phyloP scores from a whole-genome alignment of 1,140 invertebrate species.

The Habropoda laboriosa region DNA sequence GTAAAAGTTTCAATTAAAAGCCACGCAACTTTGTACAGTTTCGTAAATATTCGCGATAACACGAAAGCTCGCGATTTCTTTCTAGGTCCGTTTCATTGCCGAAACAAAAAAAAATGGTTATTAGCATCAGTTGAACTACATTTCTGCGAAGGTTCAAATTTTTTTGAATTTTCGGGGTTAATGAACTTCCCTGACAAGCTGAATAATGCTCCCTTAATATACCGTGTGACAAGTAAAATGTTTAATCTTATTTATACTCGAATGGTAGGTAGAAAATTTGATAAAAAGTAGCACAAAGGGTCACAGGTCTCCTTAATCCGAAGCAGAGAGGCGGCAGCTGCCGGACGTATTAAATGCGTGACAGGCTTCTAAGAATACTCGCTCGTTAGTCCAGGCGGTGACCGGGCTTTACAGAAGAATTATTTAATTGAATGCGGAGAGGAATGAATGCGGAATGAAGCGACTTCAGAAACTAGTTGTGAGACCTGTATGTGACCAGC shows the following conservation, averaged over 20 bases:
- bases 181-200: too few species aligned
- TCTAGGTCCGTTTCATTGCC: too few species aligned
- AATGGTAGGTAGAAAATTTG: background rate
- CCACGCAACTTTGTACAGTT: too few species aligned
- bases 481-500: constrained; percentile 36
- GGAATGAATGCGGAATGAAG: constrained; percentile 50
- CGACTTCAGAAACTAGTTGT: constrained; percentile 29
- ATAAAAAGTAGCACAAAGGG: background rate
- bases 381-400: constrained; percentile 24
- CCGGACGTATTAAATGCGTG: constrained; percentile 56
- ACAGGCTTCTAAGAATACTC: constrained; percentile 30
- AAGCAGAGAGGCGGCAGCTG: background rate
- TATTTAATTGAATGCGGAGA: constrained; percentile 46
- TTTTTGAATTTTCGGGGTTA: too few species aligned
- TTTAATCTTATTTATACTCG: background rate
- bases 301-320: background rate
- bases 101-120: too few species aligned
- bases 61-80: too few species aligned
- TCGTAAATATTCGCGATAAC: too few species aligned
- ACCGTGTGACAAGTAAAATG: background rate
- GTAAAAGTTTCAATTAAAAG: too few species aligned
- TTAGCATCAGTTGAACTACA: too few species aligned
- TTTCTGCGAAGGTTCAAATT: too few species aligned
- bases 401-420: constrained; percentile 44
- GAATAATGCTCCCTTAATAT: too few species aligned